Evolutionary conservation across 1,140 invertebrate genomes (phyloP).

Genomic region (Heliconius melpomene): DNA sequence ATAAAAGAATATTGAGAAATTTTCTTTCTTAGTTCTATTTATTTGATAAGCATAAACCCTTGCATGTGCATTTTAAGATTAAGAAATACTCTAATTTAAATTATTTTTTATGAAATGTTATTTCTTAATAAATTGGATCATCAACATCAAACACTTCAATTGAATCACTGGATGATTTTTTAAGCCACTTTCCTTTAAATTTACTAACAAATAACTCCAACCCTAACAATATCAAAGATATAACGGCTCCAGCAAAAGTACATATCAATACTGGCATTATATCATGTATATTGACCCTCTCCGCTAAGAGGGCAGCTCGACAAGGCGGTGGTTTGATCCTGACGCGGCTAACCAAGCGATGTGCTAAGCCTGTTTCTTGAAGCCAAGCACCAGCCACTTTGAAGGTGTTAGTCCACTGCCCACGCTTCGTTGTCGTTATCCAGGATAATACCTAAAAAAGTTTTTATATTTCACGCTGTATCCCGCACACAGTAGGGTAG

Average conservation of each 20-base stretch:
- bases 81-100: no score
- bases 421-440: conserved; percentile 54
- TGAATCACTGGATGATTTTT: background rate
- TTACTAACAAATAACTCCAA: conserved; percentile 51
- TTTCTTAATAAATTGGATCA: no score
- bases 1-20: no score
- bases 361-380: conserved; percentile 54
- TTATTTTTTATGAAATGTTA: no score
- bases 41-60: no score
- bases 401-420: conserved; percentile 56
- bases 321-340: conserved; percentile 57
- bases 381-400: conserved; percentile 54
- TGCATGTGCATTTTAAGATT: no score
- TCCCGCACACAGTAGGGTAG: no score
- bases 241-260: conserved; percentile 41
- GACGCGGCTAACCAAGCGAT: conserved; percentile 50
- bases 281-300: conserved; percentile 64
- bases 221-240: conserved; percentile 51
- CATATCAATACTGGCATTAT: conserved; percentile 50
- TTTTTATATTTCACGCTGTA: no score
- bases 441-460: conserved; percentile 49
- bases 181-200: conserved; percentile 19
- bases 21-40: no score
- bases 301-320: conserved; percentile 59
- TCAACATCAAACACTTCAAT: background rate